Conservation (phyloP, 2,113 vertebrate genomes). For the Aegithalos caudatus region DNA sequence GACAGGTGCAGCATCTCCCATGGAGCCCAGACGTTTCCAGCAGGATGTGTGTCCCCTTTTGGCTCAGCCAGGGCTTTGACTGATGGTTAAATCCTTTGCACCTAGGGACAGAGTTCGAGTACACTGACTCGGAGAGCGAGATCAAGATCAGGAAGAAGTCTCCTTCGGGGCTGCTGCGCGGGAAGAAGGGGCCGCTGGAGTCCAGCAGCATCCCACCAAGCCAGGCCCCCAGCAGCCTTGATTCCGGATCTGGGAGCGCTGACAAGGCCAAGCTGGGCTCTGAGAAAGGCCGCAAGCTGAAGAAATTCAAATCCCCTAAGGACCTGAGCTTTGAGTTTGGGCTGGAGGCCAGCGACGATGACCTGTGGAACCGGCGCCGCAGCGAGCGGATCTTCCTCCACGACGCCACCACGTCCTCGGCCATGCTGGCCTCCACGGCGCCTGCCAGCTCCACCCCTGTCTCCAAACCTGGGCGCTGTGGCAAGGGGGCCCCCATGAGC, state of each 20-base stretch:
- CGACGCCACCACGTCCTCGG: slow-evolving; percentile 75
- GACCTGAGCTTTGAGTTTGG: slow-evolving; percentile 85
- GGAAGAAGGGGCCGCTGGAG: slow-evolving; percentile 85
- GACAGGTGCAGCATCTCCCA: neutral
- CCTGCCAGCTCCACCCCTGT: slow-evolving; percentile 23
- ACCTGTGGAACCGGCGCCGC: slow-evolving; percentile 88
- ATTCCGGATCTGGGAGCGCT: slow-evolving; percentile 54
- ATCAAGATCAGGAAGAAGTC: slow-evolving; percentile 85
- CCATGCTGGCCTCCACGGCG: neutral
- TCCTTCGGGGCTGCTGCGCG: slow-evolving; percentile 79
- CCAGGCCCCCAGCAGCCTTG: slow-evolving; percentile 41
- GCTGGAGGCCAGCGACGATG: slow-evolving; percentile 86
- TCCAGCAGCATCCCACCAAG: slow-evolving; percentile 55
- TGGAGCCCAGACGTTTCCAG: neutral
- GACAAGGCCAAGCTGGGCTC: slow-evolving; percentile 76
- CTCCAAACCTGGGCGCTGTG: slow-evolving; percentile 76
- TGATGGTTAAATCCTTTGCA: neutral
- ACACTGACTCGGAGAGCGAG: slow-evolving; percentile 91
- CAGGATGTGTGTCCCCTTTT: neutral
- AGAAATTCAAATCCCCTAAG: slow-evolving; percentile 80
- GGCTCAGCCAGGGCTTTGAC: neutral
- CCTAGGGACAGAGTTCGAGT: slow-evolving; percentile 90
- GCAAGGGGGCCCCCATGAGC: slow-evolving; percentile 74
- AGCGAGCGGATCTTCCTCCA: slow-evolving; percentile 97
- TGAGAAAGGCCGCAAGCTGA: slow-evolving; percentile 78